Conservation (phyloP, 1,140 invertebrate species). For the Elysia chlorotica region DNA sequence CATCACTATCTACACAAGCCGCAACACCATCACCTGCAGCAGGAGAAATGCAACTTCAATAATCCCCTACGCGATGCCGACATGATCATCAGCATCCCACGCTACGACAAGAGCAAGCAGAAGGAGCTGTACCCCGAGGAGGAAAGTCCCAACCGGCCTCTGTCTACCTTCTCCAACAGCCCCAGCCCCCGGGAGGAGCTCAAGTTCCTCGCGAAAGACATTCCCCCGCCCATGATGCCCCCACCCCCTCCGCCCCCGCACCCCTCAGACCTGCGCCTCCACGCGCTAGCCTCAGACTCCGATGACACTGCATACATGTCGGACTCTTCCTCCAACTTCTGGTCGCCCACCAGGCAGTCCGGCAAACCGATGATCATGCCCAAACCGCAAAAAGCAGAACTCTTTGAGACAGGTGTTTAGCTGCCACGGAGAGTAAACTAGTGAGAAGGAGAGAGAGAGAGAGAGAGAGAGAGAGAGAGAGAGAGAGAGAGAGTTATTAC, state of each 20-base stretch:
- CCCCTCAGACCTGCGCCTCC: too few species aligned
- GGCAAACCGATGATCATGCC: constrained; percentile 15
- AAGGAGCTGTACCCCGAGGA: too few species aligned
- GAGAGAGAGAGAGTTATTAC: constrained; percentile 7
- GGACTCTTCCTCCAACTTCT: constrained; percentile 16
- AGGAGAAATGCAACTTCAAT: too few species aligned
- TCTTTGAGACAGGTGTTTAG: constrained; percentile 27
- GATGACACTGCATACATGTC: constrained; percentile 11
- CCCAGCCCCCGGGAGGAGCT: neutral
- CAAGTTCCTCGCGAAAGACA: too few species aligned
- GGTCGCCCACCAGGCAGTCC: constrained; percentile 16
- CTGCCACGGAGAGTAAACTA: neutral
- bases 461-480: constrained; percentile 20
- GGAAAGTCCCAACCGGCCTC: constrained; percentile 2
- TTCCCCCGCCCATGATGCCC: too few species aligned
- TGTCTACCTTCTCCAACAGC: constrained; percentile 5
- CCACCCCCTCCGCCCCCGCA: too few species aligned
- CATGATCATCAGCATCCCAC: neutral
- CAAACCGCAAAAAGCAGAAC: constrained; percentile 26
- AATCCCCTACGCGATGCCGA: too few species aligned
- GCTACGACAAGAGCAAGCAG: constrained; percentile 14
- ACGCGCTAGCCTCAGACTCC: too few species aligned
- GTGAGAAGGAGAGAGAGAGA: constrained; percentile 18
- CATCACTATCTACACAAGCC: too few species aligned
- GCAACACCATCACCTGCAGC: too few species aligned